phyloP scores from a whole-genome alignment of 2,797 vertebrate species.

The Crenuchus spilurus region DNA sequence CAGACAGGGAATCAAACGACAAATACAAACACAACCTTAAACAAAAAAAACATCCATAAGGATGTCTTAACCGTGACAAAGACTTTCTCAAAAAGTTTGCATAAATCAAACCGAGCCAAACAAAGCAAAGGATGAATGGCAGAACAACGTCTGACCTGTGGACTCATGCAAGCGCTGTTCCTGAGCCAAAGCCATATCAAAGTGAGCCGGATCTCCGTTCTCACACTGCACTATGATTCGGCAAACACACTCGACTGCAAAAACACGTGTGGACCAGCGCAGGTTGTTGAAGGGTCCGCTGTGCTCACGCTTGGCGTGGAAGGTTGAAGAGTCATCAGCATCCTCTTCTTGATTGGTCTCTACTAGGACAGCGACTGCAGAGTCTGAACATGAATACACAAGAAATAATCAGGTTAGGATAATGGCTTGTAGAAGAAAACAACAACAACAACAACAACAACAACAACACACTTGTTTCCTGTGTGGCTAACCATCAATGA shows the following conservation, averaged over 20 bases:
- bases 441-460: too few species aligned
- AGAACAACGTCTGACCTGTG: constrained; percentile 73
- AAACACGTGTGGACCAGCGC: constrained; percentile 88
- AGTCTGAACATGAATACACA: constrained; percentile 75
- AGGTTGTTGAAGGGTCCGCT: constrained; percentile 82
- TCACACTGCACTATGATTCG: constrained; percentile 86
- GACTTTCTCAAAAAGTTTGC: not conserved
- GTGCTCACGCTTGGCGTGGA: constrained; percentile 75
- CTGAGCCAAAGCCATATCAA: constrained; percentile 85
- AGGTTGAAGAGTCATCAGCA: constrained; percentile 81
- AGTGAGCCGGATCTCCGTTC: constrained; percentile 80
- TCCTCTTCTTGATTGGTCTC: constrained; percentile 87
- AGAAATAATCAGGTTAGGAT: too few species aligned
- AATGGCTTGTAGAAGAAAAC: too few species aligned
- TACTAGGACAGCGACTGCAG: constrained; percentile 69
- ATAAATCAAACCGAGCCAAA: too few species aligned
- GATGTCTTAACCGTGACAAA: not conserved
- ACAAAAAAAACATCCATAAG: not conserved
- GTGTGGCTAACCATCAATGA: too few species aligned
- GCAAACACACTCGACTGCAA: constrained; percentile 88
- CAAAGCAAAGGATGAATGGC: not conserved
- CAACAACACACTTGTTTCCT: too few species aligned
- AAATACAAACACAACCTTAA: too few species aligned
- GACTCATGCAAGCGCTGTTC: constrained; percentile 84
- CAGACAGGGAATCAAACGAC: too few species aligned